phyloP scores from a whole-genome alignment of 2,797 vertebrate species.

The Sebastes hubbsi region DNA sequence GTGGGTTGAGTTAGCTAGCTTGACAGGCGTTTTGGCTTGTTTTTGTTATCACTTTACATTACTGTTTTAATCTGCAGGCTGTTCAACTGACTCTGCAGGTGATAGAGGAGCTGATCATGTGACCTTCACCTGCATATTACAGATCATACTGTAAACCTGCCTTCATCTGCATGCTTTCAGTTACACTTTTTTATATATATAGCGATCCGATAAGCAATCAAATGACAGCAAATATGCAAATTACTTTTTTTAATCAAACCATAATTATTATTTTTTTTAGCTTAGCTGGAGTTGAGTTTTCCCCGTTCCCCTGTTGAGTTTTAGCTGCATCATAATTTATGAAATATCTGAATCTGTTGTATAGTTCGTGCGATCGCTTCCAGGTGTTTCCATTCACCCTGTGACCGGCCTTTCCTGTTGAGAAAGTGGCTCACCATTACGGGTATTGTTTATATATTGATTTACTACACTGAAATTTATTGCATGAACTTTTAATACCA shows the following conservation, averaged over 20 bases:
- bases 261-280: background rate
- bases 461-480: conserved; percentile 28
- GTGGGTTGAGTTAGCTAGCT: no score
- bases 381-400: background rate
- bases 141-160: no score
- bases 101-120: no score
- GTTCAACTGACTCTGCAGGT: no score
- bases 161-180: no score
- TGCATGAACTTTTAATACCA: conserved; percentile 3
- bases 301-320: background rate
- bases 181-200: background rate
- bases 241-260: background rate
- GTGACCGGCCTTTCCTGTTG: background rate
- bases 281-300: background rate
- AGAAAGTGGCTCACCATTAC: background rate
- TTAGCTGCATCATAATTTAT: background rate
- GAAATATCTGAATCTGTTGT: no score
- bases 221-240: no score
- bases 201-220: no score
- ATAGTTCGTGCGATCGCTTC: background rate
- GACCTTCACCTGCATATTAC: no score
- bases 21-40: no score
- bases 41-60: no score
- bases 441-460: conserved; percentile 10
- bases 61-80: no score